These are phyloP conservation scores for Pluvialis apricaria DNA, from an alignment of 2,113 vertebrate genomes.

Conservation along the genomic window DNA sequence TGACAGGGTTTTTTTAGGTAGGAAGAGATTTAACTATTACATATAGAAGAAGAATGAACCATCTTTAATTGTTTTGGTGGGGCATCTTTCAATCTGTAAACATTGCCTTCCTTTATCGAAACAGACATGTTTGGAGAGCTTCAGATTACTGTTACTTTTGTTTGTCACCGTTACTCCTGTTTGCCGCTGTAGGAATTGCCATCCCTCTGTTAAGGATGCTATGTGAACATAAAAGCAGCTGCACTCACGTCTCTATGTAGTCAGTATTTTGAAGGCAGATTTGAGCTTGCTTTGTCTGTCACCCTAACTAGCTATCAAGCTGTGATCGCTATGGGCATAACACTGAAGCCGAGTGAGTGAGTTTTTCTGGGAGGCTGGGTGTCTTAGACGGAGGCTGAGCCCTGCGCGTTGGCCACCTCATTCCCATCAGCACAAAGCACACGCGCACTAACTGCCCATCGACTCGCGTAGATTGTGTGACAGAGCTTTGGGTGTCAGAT, in stretches of 20 bases:
- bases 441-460: rapidly evolving
- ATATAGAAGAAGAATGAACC: neutral
- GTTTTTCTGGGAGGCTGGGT: neutral
- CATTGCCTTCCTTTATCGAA: neutral
- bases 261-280: neutral
- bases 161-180: neutral
- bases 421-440: neutral
- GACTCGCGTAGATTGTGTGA: neutral
- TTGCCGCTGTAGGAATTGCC: neutral
- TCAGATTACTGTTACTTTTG: neutral
- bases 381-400: neutral
- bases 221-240: neutral
- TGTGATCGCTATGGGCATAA: neutral
- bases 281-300: neutral
- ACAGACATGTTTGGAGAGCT: neutral
- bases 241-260: rapidly evolving
- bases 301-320: neutral
- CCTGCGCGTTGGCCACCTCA: neutral
- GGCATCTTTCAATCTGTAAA: neutral
- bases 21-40: neutral
- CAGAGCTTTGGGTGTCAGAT: neutral
- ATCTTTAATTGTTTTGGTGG: neutral
- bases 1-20: neutral
- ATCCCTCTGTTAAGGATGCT: neutral
- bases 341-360: neutral